A percentile compares a stretch with the other conserved stretches of the same genome.
Evolutionary conservation across 2,113 vertebrate genomes (phyloP).

Genomic region (Phocoena sinus): DNA sequence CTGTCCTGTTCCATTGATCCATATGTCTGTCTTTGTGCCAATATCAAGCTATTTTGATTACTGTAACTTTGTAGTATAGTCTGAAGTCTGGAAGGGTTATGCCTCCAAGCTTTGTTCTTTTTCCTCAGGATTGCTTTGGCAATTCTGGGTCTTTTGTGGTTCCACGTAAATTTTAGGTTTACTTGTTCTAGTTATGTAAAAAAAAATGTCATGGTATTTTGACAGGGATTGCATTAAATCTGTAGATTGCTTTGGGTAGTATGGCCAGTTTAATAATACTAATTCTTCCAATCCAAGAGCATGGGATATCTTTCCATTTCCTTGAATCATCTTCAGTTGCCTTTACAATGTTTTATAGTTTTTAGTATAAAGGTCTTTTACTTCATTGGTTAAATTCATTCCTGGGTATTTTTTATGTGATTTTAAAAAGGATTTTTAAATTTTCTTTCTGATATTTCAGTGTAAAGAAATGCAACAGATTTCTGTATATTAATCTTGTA

Average conservation of each 20-base stretch:
- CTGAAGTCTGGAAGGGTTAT: background rate
- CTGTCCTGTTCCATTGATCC: background rate
- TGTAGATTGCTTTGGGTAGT: background rate
- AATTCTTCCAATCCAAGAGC: background rate
- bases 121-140: background rate
- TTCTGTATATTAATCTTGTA: background rate
- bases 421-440: background rate
- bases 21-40: background rate
- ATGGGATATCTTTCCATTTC: background rate
- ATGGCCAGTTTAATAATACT: background rate
- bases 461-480: background rate
- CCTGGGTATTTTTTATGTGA: background rate
- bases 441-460: background rate
- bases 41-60: background rate
- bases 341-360: background rate
- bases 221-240: background rate
- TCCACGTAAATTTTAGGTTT: background rate
- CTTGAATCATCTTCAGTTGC: background rate
- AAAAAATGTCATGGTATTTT: background rate
- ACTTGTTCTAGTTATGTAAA: background rate
- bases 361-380: background rate
- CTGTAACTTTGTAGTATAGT: background rate
- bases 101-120: background rate
- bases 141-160: background rate
- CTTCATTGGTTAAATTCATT: background rate